A percentile compares a stretch with the other conserved stretches of the same genome.
These are phyloP conservation scores for Zenarchopterus dispar DNA, from an alignment of 2,797 vertebrate genomes.

Conservation along the genomic window DNA sequence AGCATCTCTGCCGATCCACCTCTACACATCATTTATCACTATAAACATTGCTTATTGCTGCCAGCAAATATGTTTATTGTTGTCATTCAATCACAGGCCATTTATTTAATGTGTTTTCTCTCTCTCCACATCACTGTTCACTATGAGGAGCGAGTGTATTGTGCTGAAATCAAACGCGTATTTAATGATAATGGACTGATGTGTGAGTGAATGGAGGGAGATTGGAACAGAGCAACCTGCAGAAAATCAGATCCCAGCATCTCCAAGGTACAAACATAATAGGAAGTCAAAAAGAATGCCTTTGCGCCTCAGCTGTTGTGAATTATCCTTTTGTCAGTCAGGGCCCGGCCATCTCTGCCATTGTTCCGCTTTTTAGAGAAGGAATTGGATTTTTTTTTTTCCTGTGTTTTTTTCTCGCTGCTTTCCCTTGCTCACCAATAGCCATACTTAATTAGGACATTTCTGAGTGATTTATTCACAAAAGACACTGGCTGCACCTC, in stretches of 20 bases:
- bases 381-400: slow-evolving; percentile 80
- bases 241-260: slow-evolving; percentile 81
- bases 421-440: slow-evolving; percentile 66
- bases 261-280: slow-evolving; percentile 81
- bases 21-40: slow-evolving; percentile 73
- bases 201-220: slow-evolving; percentile 72
- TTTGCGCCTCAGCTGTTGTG: slow-evolving; percentile 77
- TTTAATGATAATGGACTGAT: slow-evolving; percentile 82
- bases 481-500: slow-evolving; percentile 76
- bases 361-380: slow-evolving; percentile 79
- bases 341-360: slow-evolving; percentile 70
- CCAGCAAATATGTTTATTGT: slow-evolving; percentile 77
- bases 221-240: slow-evolving; percentile 67
- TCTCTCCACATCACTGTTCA: slow-evolving; percentile 47
- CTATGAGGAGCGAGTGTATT: slow-evolving; percentile 67
- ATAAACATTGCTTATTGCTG: slow-evolving; percentile 76
- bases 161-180: slow-evolving; percentile 79
- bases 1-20: slow-evolving; percentile 38
- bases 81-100: slow-evolving; percentile 70
- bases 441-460: slow-evolving; percentile 82
- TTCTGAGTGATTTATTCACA: slow-evolving; percentile 79
- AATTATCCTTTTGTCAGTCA: slow-evolving; percentile 81
- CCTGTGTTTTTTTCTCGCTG: slow-evolving; percentile 32
- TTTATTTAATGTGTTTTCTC: slow-evolving; percentile 75
- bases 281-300: slow-evolving; percentile 82